Evolutionary conservation across 2,113 vertebrate species (phyloP), one percentile per base, ranked within the genome.

Genomic region (Ovis aries): DNA sequence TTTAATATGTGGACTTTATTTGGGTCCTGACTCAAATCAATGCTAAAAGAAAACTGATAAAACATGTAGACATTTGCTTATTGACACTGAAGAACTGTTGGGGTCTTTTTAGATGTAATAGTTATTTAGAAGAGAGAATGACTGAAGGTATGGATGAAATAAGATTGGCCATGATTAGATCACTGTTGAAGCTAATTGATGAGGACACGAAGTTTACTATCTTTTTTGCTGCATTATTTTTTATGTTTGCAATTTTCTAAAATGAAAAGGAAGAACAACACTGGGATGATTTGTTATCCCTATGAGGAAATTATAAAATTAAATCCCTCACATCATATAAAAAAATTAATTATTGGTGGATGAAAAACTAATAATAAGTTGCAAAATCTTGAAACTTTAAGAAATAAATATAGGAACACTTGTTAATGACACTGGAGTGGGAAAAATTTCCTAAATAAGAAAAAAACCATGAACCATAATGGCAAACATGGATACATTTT

Each of bases 211-310:
- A 12, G 86, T 86, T 87, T 85, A 29, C 88, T 48, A 31, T 59
- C 40, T 31, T 78, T 6, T 7, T 45, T 25, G 40, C 53, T 87
- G 10, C 52, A 48, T 16, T 71, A 85, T 55, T 62, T 45, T 82
- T 8, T 27, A 43, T 62, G 52, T 77, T 82, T 94, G 92, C 89
- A 82, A 62, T 90, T 88, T 96, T 97, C 88, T 84, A n/a, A 95
- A 94, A 81, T 31, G 12, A 78, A 95, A 67, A 50, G 29, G 81
- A 2, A 82, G 82, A 95, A 64, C 5, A 67, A 71, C 81, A 33
- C 40, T 29, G 8, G 50, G n/a, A 87, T 59, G 6, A 90, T 23
- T 88, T 83, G 9, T n/a, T 88, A 52, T 33, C 23, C 19, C 50
- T 7, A 31, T 4, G 29, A 57, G 31, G 23, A 92, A 83, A 95